Conservation (phyloP, 1,140 invertebrate species). For the Leptinotarsa lineolata region DNA sequence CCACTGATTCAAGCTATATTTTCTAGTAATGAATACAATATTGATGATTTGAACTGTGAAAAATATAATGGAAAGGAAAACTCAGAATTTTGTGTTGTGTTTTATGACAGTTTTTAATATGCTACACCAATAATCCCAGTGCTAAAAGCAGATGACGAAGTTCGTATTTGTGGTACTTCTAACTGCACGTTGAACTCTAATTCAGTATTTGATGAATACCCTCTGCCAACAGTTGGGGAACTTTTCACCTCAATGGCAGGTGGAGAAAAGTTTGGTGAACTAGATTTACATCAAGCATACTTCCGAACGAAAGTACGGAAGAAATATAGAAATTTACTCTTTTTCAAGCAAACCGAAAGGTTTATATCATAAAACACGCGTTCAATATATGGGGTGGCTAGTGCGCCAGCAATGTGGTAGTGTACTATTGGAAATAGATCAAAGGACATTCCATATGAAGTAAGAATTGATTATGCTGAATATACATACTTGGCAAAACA, state of each 20-base stretch:
- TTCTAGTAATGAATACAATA: too few relatives aligned
- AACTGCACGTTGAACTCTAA: too few relatives aligned
- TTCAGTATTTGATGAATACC: background rate
- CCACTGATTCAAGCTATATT: too few relatives aligned
- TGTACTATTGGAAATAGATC: background rate
- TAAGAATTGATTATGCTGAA: background rate
- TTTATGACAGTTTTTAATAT: too few relatives aligned
- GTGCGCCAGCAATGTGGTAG: background rate
- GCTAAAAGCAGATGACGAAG: too few relatives aligned
- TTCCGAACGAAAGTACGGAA: background rate
- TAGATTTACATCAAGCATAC: slow-evolving; percentile 7
- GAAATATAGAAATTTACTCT: background rate
- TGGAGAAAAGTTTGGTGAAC: background rate
- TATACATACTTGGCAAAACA: background rate
- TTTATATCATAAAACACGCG: background rate
- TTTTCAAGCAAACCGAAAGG: background rate
- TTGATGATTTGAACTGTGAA: too few relatives aligned
- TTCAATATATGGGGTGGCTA: background rate
- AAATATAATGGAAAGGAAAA: too few relatives aligned
- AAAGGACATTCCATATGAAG: background rate
- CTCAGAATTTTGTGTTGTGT: too few relatives aligned
- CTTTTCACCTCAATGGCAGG: background rate
- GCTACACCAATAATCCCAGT: too few relatives aligned
- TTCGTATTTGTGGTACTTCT: too few relatives aligned
- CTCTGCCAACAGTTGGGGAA: background rate